Evolutionary conservation across 1,140 invertebrate species (phyloP), one percentile per base, ranked within the genome.

Genomic region (Apocrypta bakeri): DNA sequence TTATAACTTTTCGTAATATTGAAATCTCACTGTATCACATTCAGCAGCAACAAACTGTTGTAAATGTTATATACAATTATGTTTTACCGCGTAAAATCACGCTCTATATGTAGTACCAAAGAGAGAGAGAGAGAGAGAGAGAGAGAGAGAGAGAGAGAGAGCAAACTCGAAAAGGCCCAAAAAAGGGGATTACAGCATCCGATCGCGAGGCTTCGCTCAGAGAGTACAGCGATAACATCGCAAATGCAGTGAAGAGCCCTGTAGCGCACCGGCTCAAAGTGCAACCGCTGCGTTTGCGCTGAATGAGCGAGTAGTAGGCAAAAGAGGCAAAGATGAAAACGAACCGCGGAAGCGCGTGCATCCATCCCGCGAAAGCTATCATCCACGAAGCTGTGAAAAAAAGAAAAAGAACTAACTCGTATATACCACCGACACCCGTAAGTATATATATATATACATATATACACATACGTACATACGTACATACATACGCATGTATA

Each of bases 161-260:
- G 17, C 2, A 56, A n/a, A 21, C 48, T 56, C 48, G 48, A 6
- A n/a, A 56, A n/a, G 12, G 48, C 48, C 48, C 48, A n/a, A 56
- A 56, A 21, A 56, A 56, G 48, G 48, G 48, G 48, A 9, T 4
- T 9, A 56, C 48, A n/a, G 14, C 48, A 21, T 14, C 21, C 48
- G 48, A n/a, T 56, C 48, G 48, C 1, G 8, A 3, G 24, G 37
- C 24, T 42, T 11, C 72, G 27, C n/a, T 73, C n/a, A 6, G 9
- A n/a, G 33, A 14, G 71, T 37, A 24, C 61, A n/a, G 29, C 25
- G 78, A 80, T 80, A 80, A 29, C 17, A 80, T 80, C 78, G 31
- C 31, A 27, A 73, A 80, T 71, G 27, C 56, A 56, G 40, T 33
- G 37, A 33, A 61, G 27, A 68, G 64, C 63, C 68, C 27, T 6